phyloP scores from a whole-genome alignment of 1,140 invertebrate genomes.

The Centruroides vittatus region DNA sequence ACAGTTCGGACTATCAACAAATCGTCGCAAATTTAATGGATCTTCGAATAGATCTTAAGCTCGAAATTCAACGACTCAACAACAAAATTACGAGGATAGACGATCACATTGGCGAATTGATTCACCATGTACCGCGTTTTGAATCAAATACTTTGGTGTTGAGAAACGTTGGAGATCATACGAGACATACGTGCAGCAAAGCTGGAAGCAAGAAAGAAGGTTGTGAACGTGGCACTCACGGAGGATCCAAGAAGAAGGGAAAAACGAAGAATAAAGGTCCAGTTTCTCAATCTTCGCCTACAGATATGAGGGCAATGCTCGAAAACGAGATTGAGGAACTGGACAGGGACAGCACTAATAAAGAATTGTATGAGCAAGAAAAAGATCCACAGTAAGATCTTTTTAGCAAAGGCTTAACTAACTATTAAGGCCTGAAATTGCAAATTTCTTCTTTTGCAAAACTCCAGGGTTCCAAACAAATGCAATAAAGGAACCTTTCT shows the following conservation, averaged over 20 bases:
- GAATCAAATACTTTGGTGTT: not conserved
- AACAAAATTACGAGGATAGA: constrained; percentile 67
- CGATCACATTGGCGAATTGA: constrained; percentile 50
- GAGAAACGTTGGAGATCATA: constrained; percentile 10
- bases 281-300: constrained; percentile 5
- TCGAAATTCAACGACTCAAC: constrained; percentile 69
- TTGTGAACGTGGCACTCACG: not conserved
- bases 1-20: constrained; percentile 44
- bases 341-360: constrained; percentile 14
- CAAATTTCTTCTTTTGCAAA: too few relatives aligned
- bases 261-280: not conserved
- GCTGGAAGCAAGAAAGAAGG: not conserved
- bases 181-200: constrained; percentile 10
- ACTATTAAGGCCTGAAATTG: too few relatives aligned
- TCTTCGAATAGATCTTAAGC: constrained; percentile 69
- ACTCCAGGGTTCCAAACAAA: too few relatives aligned
- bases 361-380: too few relatives aligned
- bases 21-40: constrained; percentile 69
- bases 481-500: too few relatives aligned
- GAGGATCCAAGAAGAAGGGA: constrained; percentile 8
- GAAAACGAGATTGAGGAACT: constrained; percentile 29
- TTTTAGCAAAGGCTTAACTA: too few relatives aligned
- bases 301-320: constrained; percentile 21
- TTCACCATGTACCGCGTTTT: constrained; percentile 11
- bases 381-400: too few relatives aligned